Conservation (phyloP, 2,113 vertebrate species). For the Mellivora capensis region DNA sequence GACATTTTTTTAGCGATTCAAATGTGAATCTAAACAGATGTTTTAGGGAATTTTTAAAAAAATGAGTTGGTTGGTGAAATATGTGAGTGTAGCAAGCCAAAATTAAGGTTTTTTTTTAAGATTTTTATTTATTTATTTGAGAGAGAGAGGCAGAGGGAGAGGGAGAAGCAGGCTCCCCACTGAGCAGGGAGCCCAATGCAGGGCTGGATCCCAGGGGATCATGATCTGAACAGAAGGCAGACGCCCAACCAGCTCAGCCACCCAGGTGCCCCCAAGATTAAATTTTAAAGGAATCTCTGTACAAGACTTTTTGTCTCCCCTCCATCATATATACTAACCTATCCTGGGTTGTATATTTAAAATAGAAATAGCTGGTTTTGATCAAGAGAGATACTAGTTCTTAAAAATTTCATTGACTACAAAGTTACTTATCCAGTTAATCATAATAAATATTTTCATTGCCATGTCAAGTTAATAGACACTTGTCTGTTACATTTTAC, state of each 20-base stretch:
- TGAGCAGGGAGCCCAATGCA: not conserved
- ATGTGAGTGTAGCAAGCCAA: constrained; percentile 19
- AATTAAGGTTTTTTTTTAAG: not conserved
- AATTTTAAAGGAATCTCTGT: constrained; percentile 1
- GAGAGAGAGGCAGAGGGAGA: not conserved
- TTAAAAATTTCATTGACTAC: constrained; percentile 30
- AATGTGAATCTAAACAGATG: constrained; percentile 53
- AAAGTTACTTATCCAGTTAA: constrained; percentile 32
- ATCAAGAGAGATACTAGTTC: not conserved
- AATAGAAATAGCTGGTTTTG: constrained; percentile 22
- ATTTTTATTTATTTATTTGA: not conserved
- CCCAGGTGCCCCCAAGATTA: not conserved
- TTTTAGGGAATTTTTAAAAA: constrained; percentile 10
- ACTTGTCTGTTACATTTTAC: constrained; percentile 26
- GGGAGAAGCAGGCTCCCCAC: not conserved
- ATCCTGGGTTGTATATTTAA: not conserved
- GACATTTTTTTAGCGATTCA: constrained; percentile 34
- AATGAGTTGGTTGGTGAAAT: not conserved
- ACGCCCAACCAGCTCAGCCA: not conserved
- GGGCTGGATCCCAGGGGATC: not conserved
- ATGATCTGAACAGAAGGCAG: not conserved
- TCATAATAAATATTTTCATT: constrained; percentile 53
- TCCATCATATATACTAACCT: not conserved
- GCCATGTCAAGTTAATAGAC: not conserved
- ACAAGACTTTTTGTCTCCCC: not conserved